Evolutionary conservation across 2,113 vertebrate genomes (phyloP), one percentile per base, ranked within the genome.

Genomic region (Ploceus nigricollis): DNA sequence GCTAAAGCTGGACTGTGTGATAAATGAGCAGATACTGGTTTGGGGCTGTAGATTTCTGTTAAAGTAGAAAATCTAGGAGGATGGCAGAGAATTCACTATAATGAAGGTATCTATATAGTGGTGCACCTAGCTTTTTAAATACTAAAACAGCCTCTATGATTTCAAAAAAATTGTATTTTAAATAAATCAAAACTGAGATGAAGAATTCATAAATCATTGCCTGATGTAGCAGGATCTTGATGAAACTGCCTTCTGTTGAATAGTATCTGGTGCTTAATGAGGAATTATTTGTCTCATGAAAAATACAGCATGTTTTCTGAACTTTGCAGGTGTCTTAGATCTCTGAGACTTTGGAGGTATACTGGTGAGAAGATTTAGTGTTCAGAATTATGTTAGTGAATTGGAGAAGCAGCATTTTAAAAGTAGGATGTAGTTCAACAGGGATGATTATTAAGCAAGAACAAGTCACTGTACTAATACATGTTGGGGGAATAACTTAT

Each of bases 21-120:
- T 87, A 83, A 96, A 81, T 82, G n/a, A 76, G n/a, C 68, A 94
- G 94, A 81, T 68, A 83, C 8, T 73, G 20, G 51, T 95, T 89
- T 70, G 47, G 50, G 45, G 88, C 78, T 77, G 35, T 77, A 87
- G 68, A 33, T 88, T 87, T 75, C 10, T 91, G 16, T 89, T 83
- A 64, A 68, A 95, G 68, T 80, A 44, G 63, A 82, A 87, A 76
- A 58, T 30, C 31, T 85, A 33, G 66, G 86, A 80, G 47, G 31
- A 37, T 89, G n/a, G 35, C 61, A 82, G n/a, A 82, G 39, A 51
- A 53, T 68, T 89, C 17, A 31, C 25, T 57, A 2, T 60, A 24
- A 23, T 58, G 27, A 80, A 64, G 65, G 28, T 72, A 51, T 28
- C 33, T 69, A 1, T 51, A 8, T 25, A 69, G 40, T 48, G 37